These are phyloP conservation scores for Agrypnia vestita DNA, from an alignment of 1,140 invertebrate species.

Conservation along the genomic window DNA sequence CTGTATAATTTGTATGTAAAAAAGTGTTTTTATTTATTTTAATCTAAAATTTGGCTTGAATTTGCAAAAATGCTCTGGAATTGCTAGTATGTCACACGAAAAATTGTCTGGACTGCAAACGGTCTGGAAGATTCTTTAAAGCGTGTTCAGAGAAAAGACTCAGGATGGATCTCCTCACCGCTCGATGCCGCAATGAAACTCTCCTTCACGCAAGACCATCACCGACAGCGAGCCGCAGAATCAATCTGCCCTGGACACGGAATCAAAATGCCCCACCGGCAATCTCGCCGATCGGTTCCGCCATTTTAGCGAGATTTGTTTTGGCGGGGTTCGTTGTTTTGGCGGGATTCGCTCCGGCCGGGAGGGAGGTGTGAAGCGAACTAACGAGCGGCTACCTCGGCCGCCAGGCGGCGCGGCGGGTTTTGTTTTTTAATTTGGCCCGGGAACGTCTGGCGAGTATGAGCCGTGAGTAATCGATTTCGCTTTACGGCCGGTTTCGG, in stretches of 20 bases:
- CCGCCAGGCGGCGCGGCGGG: background rate
- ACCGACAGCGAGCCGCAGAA: constrained; percentile 1
- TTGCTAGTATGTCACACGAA: no score
- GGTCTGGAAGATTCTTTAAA: no score
- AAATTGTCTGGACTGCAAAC: no score
- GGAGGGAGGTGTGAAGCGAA: constrained; percentile 29
- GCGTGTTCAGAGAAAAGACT: no score
- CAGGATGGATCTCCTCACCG: no score
- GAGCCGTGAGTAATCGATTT: constrained; percentile 43
- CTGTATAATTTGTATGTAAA: no score
- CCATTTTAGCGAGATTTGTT: constrained; percentile 42
- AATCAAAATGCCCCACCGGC: constrained; percentile 4
- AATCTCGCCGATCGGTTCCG: constrained; percentile 34
- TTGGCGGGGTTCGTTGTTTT: constrained; percentile 35
- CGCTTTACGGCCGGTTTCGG: constrained; percentile 29
- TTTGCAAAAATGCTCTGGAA: no score
- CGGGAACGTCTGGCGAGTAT: constrained; percentile 1
- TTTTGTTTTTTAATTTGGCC: constrained; percentile 15
- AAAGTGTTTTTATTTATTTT: no score
- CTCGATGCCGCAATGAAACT: no score
- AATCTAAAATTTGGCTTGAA: no score
- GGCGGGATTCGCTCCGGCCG: constrained; percentile 35
- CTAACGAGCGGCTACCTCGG: constrained; percentile 33
- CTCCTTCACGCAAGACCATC: background rate
- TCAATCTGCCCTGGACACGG: background rate